phyloP scores from a whole-genome alignment of 2,113 vertebrate genomes.

The Stegastes partitus region DNA sequence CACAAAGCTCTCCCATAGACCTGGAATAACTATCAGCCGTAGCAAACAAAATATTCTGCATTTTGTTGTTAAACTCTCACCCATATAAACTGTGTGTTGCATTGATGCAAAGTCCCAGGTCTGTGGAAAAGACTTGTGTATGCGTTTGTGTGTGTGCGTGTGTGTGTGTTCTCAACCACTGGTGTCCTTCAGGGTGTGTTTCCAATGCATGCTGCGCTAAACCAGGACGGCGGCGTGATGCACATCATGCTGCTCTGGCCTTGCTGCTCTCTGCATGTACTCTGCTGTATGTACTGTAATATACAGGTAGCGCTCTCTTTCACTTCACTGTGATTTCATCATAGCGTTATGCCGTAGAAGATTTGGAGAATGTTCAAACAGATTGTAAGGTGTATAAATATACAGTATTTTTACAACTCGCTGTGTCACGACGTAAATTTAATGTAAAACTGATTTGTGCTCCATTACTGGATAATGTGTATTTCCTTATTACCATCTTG shows the following conservation, averaged over 20 bases:
- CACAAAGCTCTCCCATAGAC: conserved; percentile 13
- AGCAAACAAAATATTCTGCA: not conserved
- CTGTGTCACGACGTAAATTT: conserved; percentile 22
- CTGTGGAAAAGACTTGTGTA: conserved; percentile 34
- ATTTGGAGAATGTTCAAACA: conserved; percentile 12
- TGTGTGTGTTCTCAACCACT: conserved; percentile 36
- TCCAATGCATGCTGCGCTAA: conserved; percentile 44
- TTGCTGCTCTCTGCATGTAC: conserved; percentile 56
- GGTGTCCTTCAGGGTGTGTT: conserved; percentile 45
- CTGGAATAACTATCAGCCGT: not conserved
- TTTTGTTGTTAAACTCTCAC: not conserved
- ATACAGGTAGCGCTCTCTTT: conserved; percentile 7
- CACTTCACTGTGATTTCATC: conserved; percentile 30
- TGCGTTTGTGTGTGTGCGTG: conserved; percentile 34
- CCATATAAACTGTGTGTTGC: not conserved
- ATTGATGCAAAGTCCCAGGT: not conserved
- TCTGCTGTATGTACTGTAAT: conserved; percentile 43
- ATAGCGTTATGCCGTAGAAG: not conserved
- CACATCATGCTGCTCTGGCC: conserved; percentile 20
- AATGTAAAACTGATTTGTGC: conserved; percentile 27
- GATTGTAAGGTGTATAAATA: not conserved
- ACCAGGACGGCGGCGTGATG: not conserved
- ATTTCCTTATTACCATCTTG: conserved; percentile 6
- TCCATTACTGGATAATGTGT: conserved; percentile 6
- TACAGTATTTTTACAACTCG: conserved; percentile 25